Evolutionary conservation across 1,140 invertebrate species (phyloP).

Genomic region (Aculops lycopersici): DNA sequence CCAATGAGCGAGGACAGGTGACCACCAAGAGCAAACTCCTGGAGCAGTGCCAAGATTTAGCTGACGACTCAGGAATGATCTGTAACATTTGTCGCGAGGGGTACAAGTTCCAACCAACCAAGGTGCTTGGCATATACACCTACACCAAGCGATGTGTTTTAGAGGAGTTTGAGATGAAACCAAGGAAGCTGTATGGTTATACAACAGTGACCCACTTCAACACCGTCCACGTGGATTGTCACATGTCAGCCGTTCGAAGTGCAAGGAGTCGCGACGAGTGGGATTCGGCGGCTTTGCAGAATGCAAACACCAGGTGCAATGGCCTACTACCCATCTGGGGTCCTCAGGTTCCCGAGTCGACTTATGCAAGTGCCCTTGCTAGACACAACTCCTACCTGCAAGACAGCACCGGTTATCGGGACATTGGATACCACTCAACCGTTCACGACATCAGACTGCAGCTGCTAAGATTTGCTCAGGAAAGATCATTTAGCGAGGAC

Average conservation of each 20-base stretch:
- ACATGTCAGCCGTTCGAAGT: slow-evolving; percentile 62
- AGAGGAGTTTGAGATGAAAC: slow-evolving; percentile 66
- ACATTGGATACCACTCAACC: slow-evolving; percentile 45
- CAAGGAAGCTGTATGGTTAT: slow-evolving; percentile 34
- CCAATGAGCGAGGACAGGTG: slow-evolving; percentile 46
- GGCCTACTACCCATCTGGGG: slow-evolving; percentile 81
- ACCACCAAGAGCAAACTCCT: slow-evolving; percentile 22
- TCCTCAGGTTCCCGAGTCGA: slow-evolving; percentile 67
- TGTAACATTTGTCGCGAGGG: slow-evolving; percentile 94
- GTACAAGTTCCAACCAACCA: slow-evolving; percentile 66
- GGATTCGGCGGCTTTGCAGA: slow-evolving; percentile 85
- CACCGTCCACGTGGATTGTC: slow-evolving; percentile 86
- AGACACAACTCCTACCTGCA: slow-evolving; percentile 20
- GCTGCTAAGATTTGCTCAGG: slow-evolving; percentile 55
- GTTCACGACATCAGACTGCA: slow-evolving; percentile 77
- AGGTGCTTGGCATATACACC: slow-evolving; percentile 78
- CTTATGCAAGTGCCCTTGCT: slow-evolving; percentile 67
- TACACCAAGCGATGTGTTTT: slow-evolving; percentile 77
- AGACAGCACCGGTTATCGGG: slow-evolving; percentile 20
- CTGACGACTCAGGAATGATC: slow-evolving; percentile 71
- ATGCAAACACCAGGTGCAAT: slow-evolving; percentile 87
- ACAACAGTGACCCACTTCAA: slow-evolving; percentile 92
- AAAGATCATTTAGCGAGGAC: slow-evolving; percentile 82
- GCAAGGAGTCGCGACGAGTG: slow-evolving; percentile 57
- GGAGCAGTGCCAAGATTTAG: slow-evolving; percentile 70